Base-by-base conservation (phyloP, 2,113 vertebrate species). In the Girardinichthys multiradiatus region DNA sequence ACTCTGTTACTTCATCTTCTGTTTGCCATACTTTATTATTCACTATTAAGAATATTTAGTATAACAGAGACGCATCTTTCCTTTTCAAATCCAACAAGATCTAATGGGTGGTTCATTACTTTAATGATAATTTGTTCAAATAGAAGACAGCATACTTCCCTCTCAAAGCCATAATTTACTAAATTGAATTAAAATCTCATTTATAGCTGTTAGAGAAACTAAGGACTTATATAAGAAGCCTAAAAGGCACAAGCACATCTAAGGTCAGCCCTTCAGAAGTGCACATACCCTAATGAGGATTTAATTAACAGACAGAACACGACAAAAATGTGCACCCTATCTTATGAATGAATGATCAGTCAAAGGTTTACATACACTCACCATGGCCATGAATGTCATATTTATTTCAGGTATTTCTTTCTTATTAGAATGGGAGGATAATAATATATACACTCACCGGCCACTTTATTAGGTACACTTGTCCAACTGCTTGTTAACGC, bases 51-150 rank as follows among this genome's bases (percentile, higher is more conserved):
- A n/a, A 54, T 54, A n/a, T 54, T 54, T 54, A 54, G 19, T n/a
- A n/a, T 24, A 8, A 7, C 48, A 24, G 48, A n/a, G 48, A 24
- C 24, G 9, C 24, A n/a, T 21, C 48, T 54, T 54, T 24, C 21
- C 48, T 54, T 54, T 54, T 54, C 9, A 21, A 54, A 21, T 54
- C 48, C 48, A 54, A 54, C 48, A 54, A 54, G 48, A 5, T 54
- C 48, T 54, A 54, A 54, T 54, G 17, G 48, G 10, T 54, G 48
- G 21, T 54, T 54, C 48, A 54, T 54, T 54, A 54, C 48, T 54
- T 54, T 54, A 54, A 54, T 54, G 48, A 54, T 54, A 54, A 54
- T 54, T 54, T 54, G 48, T 54, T 54, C 24, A n/a, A 54, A 54
- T 54, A 54, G 48, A 54, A 54, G 48, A 54, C 9, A 21, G 24